A percentile compares a stretch with the other conserved stretches of the same genome.
Conservation (phyloP, 2,113 vertebrate genomes). For the Sinocyclocheilus anophthalmus region DNA sequence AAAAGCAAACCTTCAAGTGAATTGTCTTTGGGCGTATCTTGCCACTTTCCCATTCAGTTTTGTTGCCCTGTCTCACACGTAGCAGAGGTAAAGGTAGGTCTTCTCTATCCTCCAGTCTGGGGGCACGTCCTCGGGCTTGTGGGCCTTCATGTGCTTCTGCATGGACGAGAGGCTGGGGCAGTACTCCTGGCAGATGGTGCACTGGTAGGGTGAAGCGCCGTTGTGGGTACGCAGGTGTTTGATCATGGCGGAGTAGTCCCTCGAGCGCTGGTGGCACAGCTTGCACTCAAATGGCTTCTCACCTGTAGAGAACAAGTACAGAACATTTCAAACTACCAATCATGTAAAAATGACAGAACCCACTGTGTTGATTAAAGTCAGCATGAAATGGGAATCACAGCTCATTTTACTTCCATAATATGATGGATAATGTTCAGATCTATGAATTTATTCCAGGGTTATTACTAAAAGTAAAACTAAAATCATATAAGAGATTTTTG, state of each 20-base stretch:
- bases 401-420: not conserved
- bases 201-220: slow-evolving; percentile 97
- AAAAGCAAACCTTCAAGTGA: slow-evolving; percentile 32
- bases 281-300: slow-evolving; percentile 99
- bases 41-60: not conserved
- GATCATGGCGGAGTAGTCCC: slow-evolving; percentile 99
- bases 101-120: slow-evolving; percentile 99
- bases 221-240: slow-evolving; percentile 99
- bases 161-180: slow-evolving; percentile 98
- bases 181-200: slow-evolving; percentile 98
- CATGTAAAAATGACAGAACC: not conserved
- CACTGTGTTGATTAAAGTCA: not conserved
- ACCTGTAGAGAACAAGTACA: slow-evolving; percentile 71
- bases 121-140: slow-evolving; percentile 97
- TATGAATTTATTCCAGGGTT: too few relatives aligned
- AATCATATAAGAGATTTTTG: too few relatives aligned
- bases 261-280: slow-evolving; percentile 96
- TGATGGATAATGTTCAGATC: not conserved
- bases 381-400: not conserved
- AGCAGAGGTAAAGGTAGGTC: slow-evolving; percentile 98
- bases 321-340: not conserved
- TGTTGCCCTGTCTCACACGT: slow-evolving; percentile 78
- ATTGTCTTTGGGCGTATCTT: not conserved
- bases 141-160: slow-evolving; percentile 99
- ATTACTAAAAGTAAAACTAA: too few relatives aligned